phyloP scores from a whole-genome alignment of 2,797 vertebrate species.

The Rhynchonycteris naso region DNA sequence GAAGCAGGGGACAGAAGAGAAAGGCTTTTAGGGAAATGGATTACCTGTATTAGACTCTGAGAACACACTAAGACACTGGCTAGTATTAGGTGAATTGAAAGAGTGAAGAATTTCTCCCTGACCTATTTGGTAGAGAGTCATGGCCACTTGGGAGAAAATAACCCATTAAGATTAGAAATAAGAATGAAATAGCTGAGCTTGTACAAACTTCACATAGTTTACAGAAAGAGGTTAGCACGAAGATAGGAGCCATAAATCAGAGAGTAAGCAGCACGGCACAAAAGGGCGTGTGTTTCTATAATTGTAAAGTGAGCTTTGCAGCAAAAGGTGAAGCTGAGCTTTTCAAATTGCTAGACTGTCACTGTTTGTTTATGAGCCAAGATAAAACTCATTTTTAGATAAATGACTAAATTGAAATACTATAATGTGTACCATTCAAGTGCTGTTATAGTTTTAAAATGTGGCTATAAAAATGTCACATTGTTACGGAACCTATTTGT shows the following conservation, averaged over 20 bases:
- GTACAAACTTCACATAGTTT: slow-evolving; percentile 48
- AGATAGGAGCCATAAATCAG: slow-evolving; percentile 76
- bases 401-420: slow-evolving; percentile 81
- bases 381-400: slow-evolving; percentile 81
- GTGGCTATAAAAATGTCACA: slow-evolving; percentile 76
- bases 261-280: slow-evolving; percentile 67
- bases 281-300: slow-evolving; percentile 64
- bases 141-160: slow-evolving; percentile 58
- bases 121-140: slow-evolving; percentile 28
- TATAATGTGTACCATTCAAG: slow-evolving; percentile 78
- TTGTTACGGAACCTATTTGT: slow-evolving; percentile 64
- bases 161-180: slow-evolving; percentile 73
- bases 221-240: slow-evolving; percentile 69
- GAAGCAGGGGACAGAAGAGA: not conserved
- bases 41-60: not conserved
- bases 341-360: slow-evolving; percentile 76
- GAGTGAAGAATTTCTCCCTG: slow-evolving; percentile 30
- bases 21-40: not conserved
- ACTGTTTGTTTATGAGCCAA: slow-evolving; percentile 77
- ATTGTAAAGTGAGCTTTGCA: slow-evolving; percentile 49
- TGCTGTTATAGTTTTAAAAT: slow-evolving; percentile 67
- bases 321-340: slow-evolving; percentile 74
- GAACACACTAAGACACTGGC: not conserved
- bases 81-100: slow-evolving; percentile 30
- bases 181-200: slow-evolving; percentile 72